Percentiles rank a stretch among this genome's conserved stretches.
These are phyloP conservation scores for Ptychobarbus kaznakovi DNA, from an alignment of 2,797 vertebrate species.

Conservation along the genomic window DNA sequence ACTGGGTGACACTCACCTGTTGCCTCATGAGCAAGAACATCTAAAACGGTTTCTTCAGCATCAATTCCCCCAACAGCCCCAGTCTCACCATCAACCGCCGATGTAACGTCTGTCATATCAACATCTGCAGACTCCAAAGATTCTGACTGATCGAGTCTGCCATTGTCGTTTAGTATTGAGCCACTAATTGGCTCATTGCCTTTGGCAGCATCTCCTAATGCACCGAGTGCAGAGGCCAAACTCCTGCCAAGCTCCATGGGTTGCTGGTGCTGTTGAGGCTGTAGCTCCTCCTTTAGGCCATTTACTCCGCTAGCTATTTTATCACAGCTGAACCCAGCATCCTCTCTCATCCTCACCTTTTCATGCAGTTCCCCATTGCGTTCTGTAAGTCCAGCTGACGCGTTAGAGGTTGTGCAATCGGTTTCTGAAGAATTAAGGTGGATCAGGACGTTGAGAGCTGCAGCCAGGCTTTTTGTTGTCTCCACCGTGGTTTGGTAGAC, in stretches of 20 bases:
- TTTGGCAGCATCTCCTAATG: slow-evolving; percentile 84
- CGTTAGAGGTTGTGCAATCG: slow-evolving; percentile 51
- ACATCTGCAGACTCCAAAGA: slow-evolving; percentile 65
- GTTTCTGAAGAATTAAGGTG: slow-evolving; percentile 68
- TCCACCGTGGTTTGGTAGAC: slow-evolving; percentile 95
- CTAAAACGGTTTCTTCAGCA: slow-evolving; percentile 38
- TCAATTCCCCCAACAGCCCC: slow-evolving; percentile 77
- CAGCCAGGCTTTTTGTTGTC: slow-evolving; percentile 92
- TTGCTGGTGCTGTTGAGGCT: slow-evolving; percentile 81
- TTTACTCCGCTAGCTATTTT: slow-evolving; percentile 77
- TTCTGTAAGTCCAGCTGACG: slow-evolving; percentile 40
- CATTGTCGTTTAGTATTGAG: slow-evolving; percentile 69
- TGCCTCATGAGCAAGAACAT: slow-evolving; percentile 66
- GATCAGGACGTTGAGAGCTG: slow-evolving; percentile 91
- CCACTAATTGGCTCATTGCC: slow-evolving; percentile 79
- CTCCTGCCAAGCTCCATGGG: slow-evolving; percentile 87
- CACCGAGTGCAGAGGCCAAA: slow-evolving; percentile 86
- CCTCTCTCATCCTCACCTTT: slow-evolving; percentile 35
- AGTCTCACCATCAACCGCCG: slow-evolving; percentile 67
- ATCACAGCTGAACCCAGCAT: slow-evolving; percentile 46
- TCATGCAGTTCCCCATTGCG: slow-evolving; percentile 49
- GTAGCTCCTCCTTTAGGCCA: slow-evolving; percentile 79
- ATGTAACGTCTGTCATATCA: slow-evolving; percentile 66
- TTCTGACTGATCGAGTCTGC: slow-evolving; percentile 70
- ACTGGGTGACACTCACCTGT: slow-evolving; percentile 54